Evolutionary conservation across 2,797 vertebrate genomes (phyloP), one percentile per base, ranked within the genome.

Genomic region (Lepidocolaptes lacrymiger): DNA sequence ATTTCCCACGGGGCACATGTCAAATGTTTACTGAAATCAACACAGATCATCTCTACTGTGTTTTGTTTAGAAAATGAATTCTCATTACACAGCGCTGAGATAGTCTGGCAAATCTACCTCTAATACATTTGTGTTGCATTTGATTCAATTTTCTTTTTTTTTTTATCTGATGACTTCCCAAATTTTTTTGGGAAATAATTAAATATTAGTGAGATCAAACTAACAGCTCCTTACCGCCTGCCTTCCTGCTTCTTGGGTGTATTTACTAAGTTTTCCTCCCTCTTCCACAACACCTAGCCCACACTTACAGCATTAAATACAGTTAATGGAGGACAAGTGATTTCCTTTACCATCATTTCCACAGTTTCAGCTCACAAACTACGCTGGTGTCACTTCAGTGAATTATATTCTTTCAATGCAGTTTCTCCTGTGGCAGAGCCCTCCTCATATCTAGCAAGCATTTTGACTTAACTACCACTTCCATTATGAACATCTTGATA

Each of bases 261-360:
- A n/a, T 14, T 80, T 54, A 68, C 13, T 9, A 5, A 1, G 0
- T 46, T 86, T 72, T 43, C 2, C 49, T 68, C 17, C 26, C 34
- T 6, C 4, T 73, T 19, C n/a, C 3, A 1, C 21, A 68, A 27
- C 0, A 1, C 7, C 10, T 10, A 78, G 11, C 8, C 32, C 14
- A 46, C 54, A 88, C 3, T 15, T 43, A 9, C 2, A 8, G n/a
- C 15, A 21, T 41, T 43, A 55, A 49, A 24, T 12, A 66, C 2
- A 2, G 6, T 52, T 44, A 59, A 49, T 1, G 1, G 20, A 27
- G 6, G 34, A 58, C 11, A 72, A n/a, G 17, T 32, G 0, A 43
- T 58, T 59, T 83, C 36, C n/a, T 83, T 76, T 14, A 17, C 5
- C 23, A 79, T 4, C 10, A 54, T 68, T 56, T 63, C 15, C 69